A percentile compares a stretch with the other conserved stretches of the same genome.
Conservation (phyloP, 2,113 vertebrate species). For the Onychostruthus taczanowskii region DNA sequence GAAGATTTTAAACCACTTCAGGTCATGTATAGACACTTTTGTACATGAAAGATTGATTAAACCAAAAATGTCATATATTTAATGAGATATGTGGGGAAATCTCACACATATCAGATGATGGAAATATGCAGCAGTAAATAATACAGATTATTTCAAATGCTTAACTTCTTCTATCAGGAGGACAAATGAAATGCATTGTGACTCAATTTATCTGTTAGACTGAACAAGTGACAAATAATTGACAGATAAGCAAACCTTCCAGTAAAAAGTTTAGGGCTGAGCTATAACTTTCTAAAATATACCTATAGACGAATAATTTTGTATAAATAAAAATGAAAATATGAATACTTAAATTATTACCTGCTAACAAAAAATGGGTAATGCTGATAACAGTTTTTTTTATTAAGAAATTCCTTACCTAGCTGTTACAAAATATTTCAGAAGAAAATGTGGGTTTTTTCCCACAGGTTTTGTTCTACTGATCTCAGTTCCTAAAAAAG, state of each 20-base stretch:
- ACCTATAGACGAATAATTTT: not conserved
- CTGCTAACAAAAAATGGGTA: not conserved
- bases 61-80: not conserved
- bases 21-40: not conserved
- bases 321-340: not conserved
- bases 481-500: not conserved
- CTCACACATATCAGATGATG: not conserved
- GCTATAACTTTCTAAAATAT: not conserved
- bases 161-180: not conserved
- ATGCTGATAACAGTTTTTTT: not conserved
- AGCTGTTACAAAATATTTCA: not conserved
- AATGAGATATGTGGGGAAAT: not conserved
- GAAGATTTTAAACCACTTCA: not conserved
- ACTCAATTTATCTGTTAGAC: not conserved
- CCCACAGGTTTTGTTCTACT: not conserved
- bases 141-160: not conserved
- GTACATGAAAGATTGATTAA: not conserved
- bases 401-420: not conserved
- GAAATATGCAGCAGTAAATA: not conserved
- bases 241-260: not conserved
- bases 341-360: not conserved
- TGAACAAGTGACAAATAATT: not conserved
- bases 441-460: not conserved
- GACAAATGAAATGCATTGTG: not conserved
- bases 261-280: not conserved